These are phyloP conservation scores for Ophthalmolycus amberensis DNA, from an alignment of 2,113 vertebrate genomes.

Conservation along the genomic window DNA sequence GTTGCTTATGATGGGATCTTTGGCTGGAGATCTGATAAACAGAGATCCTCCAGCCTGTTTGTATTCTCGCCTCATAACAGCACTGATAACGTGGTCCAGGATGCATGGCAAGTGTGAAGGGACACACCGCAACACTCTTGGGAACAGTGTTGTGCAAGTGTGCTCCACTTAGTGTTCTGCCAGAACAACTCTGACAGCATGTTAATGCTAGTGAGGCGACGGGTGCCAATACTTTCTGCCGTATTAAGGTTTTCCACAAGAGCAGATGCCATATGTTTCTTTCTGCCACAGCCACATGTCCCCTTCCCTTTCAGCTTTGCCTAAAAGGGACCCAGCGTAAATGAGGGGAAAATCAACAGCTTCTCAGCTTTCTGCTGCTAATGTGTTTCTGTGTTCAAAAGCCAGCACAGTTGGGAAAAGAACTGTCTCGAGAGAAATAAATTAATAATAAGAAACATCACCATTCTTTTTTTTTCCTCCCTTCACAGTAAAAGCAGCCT, in stretches of 20 bases:
- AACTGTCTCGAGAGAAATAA: constrained; percentile 41
- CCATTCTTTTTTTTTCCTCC: not conserved
- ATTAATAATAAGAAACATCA: constrained; percentile 36
- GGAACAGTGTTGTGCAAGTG: constrained; percentile 56
- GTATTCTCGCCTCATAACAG: constrained; percentile 30
- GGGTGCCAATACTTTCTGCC: constrained; percentile 63
- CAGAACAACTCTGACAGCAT: constrained; percentile 74
- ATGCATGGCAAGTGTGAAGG: constrained; percentile 52
- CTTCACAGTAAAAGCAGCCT: constrained; percentile 7
- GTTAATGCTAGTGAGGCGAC: constrained; percentile 60
- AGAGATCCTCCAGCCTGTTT: constrained; percentile 28
- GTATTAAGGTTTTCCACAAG: constrained; percentile 67
- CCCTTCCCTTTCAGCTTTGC: constrained; percentile 45
- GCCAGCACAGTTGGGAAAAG: constrained; percentile 47
- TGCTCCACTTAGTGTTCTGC: constrained; percentile 65
- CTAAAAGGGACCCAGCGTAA: constrained; percentile 57
- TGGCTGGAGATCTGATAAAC: constrained; percentile 54
- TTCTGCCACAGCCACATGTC: constrained; percentile 64
- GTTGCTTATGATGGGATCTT: constrained; percentile 32
- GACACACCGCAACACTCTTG: constrained; percentile 51
- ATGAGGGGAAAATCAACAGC: constrained; percentile 50
- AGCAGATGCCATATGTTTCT: constrained; percentile 74
- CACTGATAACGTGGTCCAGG: constrained; percentile 40
- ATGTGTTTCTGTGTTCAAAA: constrained; percentile 57
- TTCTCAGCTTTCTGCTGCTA: constrained; percentile 38